These are phyloP conservation scores for Danio tinwini DNA, from an alignment of 2,797 vertebrate genomes.

Conservation along the genomic window DNA sequence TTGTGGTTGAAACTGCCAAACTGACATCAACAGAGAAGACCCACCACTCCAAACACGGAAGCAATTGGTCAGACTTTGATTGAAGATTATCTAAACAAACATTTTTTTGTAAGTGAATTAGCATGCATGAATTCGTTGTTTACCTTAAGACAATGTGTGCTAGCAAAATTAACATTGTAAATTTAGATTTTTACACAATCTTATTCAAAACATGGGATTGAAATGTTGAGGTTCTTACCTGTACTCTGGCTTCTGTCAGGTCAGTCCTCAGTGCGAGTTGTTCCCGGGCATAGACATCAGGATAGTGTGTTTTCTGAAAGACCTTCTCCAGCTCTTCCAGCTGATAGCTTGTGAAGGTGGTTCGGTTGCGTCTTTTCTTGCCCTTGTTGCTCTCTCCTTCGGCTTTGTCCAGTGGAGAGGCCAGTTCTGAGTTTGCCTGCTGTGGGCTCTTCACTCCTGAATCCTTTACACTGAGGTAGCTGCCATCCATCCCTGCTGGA, in stretches of 20 bases:
- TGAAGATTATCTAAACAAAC: no score
- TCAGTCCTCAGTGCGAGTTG: slow-evolving; percentile 98
- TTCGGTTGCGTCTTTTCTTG: slow-evolving; percentile 96
- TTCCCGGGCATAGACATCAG: slow-evolving; percentile 95
- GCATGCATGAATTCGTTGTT: no score
- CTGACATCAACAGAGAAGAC: no score
- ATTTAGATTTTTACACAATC: no score
- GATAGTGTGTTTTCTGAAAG: slow-evolving; percentile 99
- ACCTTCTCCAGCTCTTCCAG: slow-evolving; percentile 98
- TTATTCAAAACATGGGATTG: background rate
- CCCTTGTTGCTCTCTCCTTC: slow-evolving; percentile 97
- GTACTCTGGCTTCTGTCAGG: slow-evolving; percentile 95
- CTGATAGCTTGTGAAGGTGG: slow-evolving; percentile 98
- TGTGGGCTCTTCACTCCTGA: slow-evolving; percentile 84
- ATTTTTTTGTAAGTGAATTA: no score
- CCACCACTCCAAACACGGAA: no score
- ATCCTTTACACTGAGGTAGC: slow-evolving; percentile 93
- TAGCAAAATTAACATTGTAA: no score
- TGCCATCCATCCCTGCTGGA: slow-evolving; percentile 89
- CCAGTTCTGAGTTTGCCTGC: slow-evolving; percentile 81
- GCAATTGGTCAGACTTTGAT: no score
- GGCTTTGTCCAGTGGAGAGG: slow-evolving; percentile 87
- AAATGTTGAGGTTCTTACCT: slow-evolving; percentile 73
- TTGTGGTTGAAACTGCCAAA: no score
- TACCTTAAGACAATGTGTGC: no score